Evolutionary conservation across 2,888 invertebrate species (phyloP).

Genomic region (Augochlorella aurata): DNA sequence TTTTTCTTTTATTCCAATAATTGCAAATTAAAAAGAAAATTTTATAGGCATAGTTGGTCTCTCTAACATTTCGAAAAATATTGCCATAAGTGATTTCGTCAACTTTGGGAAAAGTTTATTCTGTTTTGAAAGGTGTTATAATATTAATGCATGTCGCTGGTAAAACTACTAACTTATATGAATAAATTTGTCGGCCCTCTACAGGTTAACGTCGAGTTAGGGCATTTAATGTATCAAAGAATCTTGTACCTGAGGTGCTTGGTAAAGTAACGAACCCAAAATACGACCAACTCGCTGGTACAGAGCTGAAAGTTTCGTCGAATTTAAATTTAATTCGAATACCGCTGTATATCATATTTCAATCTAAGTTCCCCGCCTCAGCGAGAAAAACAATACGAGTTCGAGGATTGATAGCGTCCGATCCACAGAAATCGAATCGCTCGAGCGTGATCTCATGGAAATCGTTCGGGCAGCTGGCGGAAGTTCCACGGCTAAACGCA

Average conservation of each 20-base stretch:
- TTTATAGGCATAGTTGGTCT: too few relatives aligned
- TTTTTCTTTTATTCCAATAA: too few relatives aligned
- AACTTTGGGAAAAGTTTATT: too few relatives aligned
- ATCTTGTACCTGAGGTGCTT: background rate
- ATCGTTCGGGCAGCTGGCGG: conserved; percentile 47
- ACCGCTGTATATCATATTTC: background rate
- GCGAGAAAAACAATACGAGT: background rate
- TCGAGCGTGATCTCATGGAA: conserved; percentile 21
- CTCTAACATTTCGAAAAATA: too few relatives aligned
- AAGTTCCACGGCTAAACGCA: conserved; percentile 52
- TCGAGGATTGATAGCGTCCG: background rate
- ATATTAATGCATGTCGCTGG: too few relatives aligned
- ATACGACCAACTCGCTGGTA: background rate
- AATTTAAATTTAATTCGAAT: background rate
- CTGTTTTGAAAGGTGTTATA: too few relatives aligned
- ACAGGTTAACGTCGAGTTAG: too few relatives aligned
- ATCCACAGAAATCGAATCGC: conserved; percentile 20
- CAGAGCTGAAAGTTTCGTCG: background rate
- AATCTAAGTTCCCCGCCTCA: background rate
- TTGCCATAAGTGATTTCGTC: too few relatives aligned
- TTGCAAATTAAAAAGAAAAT: too few relatives aligned
- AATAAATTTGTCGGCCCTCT: too few relatives aligned
- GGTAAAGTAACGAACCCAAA: background rate
- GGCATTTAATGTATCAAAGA: background rate
- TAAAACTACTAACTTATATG: too few relatives aligned